Evolutionary conservation across 2,888 invertebrate species (phyloP).

Genomic region (Anoplius nigerrimus): DNA sequence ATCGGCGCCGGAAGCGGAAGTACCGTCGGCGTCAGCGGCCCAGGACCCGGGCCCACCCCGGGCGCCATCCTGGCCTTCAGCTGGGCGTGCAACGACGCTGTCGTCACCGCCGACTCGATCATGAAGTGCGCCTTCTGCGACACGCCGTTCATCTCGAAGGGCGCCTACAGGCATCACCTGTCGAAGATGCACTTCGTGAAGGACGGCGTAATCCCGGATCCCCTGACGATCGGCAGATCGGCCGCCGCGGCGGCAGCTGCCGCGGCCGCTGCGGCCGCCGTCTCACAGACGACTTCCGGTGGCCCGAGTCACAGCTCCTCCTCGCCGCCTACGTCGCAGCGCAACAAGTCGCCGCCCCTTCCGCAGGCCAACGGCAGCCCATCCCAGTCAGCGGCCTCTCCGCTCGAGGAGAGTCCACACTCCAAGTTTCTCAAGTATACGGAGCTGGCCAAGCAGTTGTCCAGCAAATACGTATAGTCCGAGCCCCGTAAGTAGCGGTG

Average conservation of each 20-base stretch:
- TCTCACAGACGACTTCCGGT: slow-evolving; percentile 73
- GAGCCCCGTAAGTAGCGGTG: slow-evolving; percentile 75
- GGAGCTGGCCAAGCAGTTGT: slow-evolving; percentile 98
- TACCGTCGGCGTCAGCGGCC: slow-evolving; percentile 60
- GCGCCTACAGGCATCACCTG: slow-evolving; percentile 96
- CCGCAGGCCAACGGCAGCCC: slow-evolving; percentile 73
- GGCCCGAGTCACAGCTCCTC: slow-evolving; percentile 66
- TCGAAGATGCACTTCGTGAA: slow-evolving; percentile 97
- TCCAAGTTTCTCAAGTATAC: slow-evolving; percentile 99
- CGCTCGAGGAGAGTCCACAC: slow-evolving; percentile 90
- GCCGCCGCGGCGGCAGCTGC: slow-evolving; percentile 73
- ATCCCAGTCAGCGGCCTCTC: slow-evolving; percentile 74
- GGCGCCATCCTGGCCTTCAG: slow-evolving; percentile 93
- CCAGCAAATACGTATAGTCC: slow-evolving; percentile 95
- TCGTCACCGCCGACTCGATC: slow-evolving; percentile 89
- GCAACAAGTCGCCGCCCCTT: slow-evolving; percentile 77
- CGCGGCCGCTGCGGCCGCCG: slow-evolving; percentile 65
- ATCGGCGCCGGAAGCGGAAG: slow-evolving; percentile 73
- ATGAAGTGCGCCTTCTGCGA: slow-evolving; percentile 97
- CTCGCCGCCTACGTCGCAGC: slow-evolving; percentile 77
- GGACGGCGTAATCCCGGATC: slow-evolving; percentile 90
- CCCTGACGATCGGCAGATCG: slow-evolving; percentile 76
- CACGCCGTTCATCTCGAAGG: slow-evolving; percentile 96
- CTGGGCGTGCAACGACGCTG: slow-evolving; percentile 96
- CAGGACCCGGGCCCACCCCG: slow-evolving; percentile 80